Percentiles rank a stretch among this genome's conserved stretches.
These are phyloP conservation scores for Threskiornis aethiopicus DNA, from an alignment of 2,797 vertebrate genomes.

Conservation along the genomic window DNA sequence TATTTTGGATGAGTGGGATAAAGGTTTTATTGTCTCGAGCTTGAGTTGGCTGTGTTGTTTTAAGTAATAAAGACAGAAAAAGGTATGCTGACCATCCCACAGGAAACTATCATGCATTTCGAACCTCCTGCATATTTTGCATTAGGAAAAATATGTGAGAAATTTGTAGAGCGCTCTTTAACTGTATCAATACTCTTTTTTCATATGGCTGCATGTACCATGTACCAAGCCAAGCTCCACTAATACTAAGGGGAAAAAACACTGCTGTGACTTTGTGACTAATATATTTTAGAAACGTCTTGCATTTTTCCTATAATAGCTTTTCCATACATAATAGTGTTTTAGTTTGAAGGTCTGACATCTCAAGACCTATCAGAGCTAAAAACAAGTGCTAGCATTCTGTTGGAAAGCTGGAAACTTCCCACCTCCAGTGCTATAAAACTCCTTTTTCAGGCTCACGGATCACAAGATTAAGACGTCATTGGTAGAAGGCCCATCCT, in stretches of 20 bases:
- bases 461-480: background rate
- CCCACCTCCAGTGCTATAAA: background rate
- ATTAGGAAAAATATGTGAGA: conserved; percentile 41
- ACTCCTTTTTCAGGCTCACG: background rate
- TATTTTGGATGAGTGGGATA: background rate
- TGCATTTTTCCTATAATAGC: conserved; percentile 52
- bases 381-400: background rate
- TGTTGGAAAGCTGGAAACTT: conserved; percentile 35
- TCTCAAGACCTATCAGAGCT: conserved; percentile 30
- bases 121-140: conserved; percentile 34
- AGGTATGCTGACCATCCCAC: background rate
- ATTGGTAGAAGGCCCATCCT: background rate
- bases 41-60: background rate
- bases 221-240: background rate
- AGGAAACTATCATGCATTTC: background rate
- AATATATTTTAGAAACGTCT: conserved; percentile 45
- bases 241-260: background rate
- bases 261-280: conserved; percentile 1
- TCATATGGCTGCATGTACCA: background rate
- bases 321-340: conserved; percentile 44
- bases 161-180: conserved; percentile 22
- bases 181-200: conserved; percentile 25
- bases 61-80: background rate
- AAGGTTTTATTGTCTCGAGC: background rate
- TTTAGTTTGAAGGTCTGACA: conserved; percentile 19